Evolutionary conservation across 1,140 invertebrate genomes (phyloP), one percentile per base, ranked within the genome.

Genomic region (Drosophila busckii): DNA sequence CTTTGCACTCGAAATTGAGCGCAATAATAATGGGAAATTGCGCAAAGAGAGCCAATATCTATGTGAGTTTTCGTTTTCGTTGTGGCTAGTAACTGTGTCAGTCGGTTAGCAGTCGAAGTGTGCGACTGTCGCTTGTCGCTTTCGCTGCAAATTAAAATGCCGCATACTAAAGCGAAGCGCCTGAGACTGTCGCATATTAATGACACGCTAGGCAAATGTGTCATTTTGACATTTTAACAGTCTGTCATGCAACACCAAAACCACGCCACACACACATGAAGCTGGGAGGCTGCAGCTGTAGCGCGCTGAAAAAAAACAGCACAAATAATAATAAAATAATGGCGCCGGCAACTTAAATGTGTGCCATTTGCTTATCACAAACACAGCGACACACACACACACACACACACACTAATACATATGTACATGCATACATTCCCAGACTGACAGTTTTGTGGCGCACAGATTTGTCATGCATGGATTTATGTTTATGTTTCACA

Each of bases 171-270:
- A 12, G 38, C 22, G 6, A 41, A 23, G 2, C 22, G 25, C 45
- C 41, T 35, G 41, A 10, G 60, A 55, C 73, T 82, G 75, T 82
- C 64, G 75, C 75, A 82, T 82, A 80, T 80, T 80, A 80, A 80
- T 80, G 75, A 82, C 76, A 82, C 70, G 69, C 76, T 82, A 82
- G 75, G 75, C 75, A 82, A 82, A 82, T 82, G 70, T 82, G 75
- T 82, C 75, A 82, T 82, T 80, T 82, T 82, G 75, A 82, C 75
- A 75, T 82, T 82, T 82, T 75, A 82, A 82, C 75, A 82, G 75
- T 82, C 75, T 82, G 75, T 82, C 75, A 82, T 82, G 69, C 75
- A 82, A 64, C 75, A 62, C 69, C 65, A 54, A 82, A 55, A 83
- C 75, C 75, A 75, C 76, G 66, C 60, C 59, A 82, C 31, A 31